Conservation (phyloP, 2,797 vertebrate species). For the Eurystomus glaucurus region DNA sequence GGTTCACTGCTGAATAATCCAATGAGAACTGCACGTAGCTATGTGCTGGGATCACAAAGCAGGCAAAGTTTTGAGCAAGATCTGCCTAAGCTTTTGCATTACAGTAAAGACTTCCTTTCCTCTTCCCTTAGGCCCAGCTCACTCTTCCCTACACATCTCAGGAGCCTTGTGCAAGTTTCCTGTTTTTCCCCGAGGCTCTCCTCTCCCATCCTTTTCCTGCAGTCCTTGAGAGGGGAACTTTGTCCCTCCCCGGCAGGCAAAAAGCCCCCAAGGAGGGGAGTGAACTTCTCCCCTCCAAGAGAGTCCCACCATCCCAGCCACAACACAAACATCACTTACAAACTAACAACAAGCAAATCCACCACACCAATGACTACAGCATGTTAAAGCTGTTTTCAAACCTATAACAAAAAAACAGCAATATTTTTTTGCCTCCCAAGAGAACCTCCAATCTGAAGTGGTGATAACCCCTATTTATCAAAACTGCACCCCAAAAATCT, state of each 20-base stretch:
- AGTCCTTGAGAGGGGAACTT: background rate
- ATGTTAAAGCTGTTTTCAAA: background rate
- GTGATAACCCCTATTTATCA: background rate
- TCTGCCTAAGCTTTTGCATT: background rate
- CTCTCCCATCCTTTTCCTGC: background rate
- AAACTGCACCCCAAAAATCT: background rate
- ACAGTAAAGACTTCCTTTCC: background rate
- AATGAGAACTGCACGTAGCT: background rate
- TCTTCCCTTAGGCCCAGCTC: background rate
- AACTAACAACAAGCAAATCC: background rate
- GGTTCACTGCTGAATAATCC: background rate
- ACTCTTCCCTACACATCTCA: background rate
- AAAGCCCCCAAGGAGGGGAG: background rate
- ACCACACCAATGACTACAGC: background rate
- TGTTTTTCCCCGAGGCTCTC: background rate
- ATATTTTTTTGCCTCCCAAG: background rate
- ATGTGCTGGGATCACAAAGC: background rate
- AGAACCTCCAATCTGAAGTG: background rate
- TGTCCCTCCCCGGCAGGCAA: background rate
- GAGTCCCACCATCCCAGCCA: background rate
- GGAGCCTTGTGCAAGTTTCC: background rate
- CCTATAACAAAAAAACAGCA: background rate
- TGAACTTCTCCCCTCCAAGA: background rate
- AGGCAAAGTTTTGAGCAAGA: background rate
- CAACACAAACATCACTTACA: background rate